These are phyloP conservation scores for Ormyrus labotus DNA, from an alignment of 2,888 invertebrate species.

Conservation along the genomic window DNA sequence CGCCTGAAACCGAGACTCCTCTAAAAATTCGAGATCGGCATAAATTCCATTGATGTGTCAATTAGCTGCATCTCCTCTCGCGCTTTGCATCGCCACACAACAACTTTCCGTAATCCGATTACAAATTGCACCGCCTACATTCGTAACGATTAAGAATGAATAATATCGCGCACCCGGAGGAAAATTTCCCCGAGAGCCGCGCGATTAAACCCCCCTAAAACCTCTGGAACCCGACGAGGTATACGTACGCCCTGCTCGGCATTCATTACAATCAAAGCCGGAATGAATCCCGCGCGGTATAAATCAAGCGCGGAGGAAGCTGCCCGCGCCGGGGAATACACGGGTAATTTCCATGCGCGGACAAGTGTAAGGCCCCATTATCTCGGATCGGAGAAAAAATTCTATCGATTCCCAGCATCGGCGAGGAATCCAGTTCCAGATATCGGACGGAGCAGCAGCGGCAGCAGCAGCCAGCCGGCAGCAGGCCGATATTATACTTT, in stretches of 20 bases:
- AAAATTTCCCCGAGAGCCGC: too few relatives aligned
- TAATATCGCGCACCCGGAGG: too few relatives aligned
- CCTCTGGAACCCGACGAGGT: too few relatives aligned
- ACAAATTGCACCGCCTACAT: too few relatives aligned
- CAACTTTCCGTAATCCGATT: too few relatives aligned
- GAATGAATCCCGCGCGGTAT: too few relatives aligned
- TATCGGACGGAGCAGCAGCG: slow-evolving; percentile 28
- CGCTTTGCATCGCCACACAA: background rate
- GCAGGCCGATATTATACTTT: slow-evolving; percentile 46
- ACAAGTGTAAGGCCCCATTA: slow-evolving; percentile 48
- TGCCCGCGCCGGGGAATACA: too few relatives aligned
- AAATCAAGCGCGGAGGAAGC: too few relatives aligned
- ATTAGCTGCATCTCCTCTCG: slow-evolving; percentile 8
- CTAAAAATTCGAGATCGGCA: background rate
- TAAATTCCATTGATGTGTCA: slow-evolving; percentile 45
- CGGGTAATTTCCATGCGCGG: background rate
- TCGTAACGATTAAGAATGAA: too few relatives aligned
- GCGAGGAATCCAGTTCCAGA: slow-evolving; percentile 49
- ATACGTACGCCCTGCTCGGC: too few relatives aligned
- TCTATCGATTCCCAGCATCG: slow-evolving; percentile 39
- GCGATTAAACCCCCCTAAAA: too few relatives aligned
- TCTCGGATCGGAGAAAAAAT: slow-evolving; percentile 49
- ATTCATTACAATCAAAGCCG: too few relatives aligned
- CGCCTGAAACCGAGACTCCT: background rate
- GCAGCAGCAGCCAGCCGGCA: slow-evolving; percentile 11